A percentile compares a stretch with the other conserved stretches of the same genome.
These are phyloP conservation scores for Xestia xanthographa DNA, from an alignment of 2,888 invertebrate genomes.

Conservation along the genomic window DNA sequence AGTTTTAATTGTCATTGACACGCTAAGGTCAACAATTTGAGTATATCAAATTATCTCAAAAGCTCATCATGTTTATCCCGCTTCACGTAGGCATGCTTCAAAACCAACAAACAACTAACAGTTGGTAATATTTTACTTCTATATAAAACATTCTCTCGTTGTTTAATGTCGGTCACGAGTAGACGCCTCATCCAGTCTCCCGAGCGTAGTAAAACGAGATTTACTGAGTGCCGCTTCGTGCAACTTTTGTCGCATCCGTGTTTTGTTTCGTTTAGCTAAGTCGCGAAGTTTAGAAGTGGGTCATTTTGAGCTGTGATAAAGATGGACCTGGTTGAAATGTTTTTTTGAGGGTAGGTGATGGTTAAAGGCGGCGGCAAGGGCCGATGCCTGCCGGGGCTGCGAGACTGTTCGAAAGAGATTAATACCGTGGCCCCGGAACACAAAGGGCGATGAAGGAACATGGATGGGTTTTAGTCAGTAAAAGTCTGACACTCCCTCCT, in stretches of 20 bases:
- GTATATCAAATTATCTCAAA: not conserved
- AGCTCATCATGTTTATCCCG: not conserved
- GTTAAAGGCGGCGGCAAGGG: too few species aligned
- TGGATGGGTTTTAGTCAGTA: too few species aligned
- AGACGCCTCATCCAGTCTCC: conserved; percentile 23
- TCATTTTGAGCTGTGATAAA: conserved; percentile 1
- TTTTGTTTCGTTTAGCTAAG: conserved; percentile 26
- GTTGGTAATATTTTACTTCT: conserved; percentile 21
- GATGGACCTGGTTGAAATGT: not conserved
- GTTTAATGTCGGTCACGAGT: conserved; percentile 32
- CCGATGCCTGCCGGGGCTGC: too few species aligned
- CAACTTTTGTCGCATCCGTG: conserved; percentile 43
- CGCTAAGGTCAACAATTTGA: not conserved
- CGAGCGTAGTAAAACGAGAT: conserved; percentile 41
- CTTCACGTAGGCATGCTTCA: not conserved
- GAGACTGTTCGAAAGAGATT: too few species aligned
- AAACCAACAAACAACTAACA: not conserved
- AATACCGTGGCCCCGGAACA: too few species aligned
- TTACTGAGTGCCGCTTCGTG: conserved; percentile 34
- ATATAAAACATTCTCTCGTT: conserved; percentile 39
- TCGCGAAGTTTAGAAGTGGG: conserved; percentile 21
- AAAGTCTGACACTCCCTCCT: too few species aligned
- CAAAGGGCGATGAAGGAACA: too few species aligned
- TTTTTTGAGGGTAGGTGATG: too few species aligned
- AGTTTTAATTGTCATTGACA: too few species aligned